Conservation (phyloP, 2,113 vertebrate species). For the Suricata suricatta region DNA sequence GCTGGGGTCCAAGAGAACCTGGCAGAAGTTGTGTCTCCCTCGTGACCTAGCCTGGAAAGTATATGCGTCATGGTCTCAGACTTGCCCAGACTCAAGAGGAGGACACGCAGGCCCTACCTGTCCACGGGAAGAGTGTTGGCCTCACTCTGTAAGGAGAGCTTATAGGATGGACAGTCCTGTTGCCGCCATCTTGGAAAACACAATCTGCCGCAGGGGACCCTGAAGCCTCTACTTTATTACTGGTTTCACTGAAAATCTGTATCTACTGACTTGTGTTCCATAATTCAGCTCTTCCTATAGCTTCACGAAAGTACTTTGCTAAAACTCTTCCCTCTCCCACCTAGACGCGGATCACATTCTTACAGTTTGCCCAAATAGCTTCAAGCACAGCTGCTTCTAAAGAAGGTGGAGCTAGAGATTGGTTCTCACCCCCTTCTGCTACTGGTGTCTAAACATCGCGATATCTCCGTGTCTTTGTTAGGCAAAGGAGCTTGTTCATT, state of each 20-base stretch:
- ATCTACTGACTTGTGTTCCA: not conserved
- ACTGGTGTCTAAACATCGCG: not conserved
- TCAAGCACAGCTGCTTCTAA: not conserved
- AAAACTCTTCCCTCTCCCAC: not conserved
- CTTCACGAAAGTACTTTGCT: not conserved
- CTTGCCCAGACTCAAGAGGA: not conserved
- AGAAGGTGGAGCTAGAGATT: not conserved
- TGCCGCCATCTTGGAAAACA: not conserved
- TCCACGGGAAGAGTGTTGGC: not conserved
- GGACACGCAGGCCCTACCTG: not conserved
- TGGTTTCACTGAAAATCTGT: not conserved
- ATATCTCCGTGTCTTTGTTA: not conserved
- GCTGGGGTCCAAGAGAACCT: not conserved
- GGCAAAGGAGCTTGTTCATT: not conserved
- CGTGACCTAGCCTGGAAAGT: not conserved
- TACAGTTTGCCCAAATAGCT: not conserved
- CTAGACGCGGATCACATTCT: not conserved
- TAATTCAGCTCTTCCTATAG: not conserved
- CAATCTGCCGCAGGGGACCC: not conserved
- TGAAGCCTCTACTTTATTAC: not conserved
- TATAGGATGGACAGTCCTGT: no score
- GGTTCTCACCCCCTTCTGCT: fast-evolving
- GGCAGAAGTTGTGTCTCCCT: not conserved
- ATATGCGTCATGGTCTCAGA: not conserved
- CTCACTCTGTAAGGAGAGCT: not conserved